Conservation (phyloP, 1,140 invertebrate genomes). For the Meloidogyne exigua region DNA sequence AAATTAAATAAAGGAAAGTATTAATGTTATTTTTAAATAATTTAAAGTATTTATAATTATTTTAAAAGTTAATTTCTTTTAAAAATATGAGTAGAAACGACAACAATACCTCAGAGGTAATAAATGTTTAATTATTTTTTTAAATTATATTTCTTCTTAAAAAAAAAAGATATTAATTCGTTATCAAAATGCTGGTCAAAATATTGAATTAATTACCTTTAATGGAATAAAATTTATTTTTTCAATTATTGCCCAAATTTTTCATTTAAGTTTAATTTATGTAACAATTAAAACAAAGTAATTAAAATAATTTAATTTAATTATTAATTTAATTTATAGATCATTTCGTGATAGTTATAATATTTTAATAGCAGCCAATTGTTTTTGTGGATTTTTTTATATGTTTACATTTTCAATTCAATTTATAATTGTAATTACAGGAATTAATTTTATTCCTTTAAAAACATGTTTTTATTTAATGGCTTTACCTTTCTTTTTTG, state of each 20-base stretch:
- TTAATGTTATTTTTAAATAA: too few relatives aligned
- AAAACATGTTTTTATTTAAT: slow-evolving; percentile 1
- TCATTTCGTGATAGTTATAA: slow-evolving; percentile 4
- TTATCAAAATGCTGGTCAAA: slow-evolving; percentile 1
- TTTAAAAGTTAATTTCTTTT: too few relatives aligned
- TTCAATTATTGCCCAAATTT: not conserved
- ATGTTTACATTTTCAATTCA: slow-evolving; percentile 8
- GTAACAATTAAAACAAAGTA: not conserved
- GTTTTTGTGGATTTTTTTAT: not conserved
- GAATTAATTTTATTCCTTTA: not conserved
- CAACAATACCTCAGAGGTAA: too few relatives aligned
- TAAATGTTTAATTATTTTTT: too few relatives aligned
- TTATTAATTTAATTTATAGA: not conserved
- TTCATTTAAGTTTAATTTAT: not conserved
- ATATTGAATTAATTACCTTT: not conserved
- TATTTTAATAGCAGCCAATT: slow-evolving; percentile 11
- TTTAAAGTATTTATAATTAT: too few relatives aligned
- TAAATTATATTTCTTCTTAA: not conserved
- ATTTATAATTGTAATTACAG: not conserved
- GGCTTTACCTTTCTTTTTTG: slow-evolving; percentile 8
- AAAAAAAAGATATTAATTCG: not conserved
- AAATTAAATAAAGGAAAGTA: too few relatives aligned
- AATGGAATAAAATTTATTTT: not conserved
- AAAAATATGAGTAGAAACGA: too few relatives aligned
- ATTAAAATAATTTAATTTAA: too few relatives aligned